These are phyloP conservation scores for Spermophilus dauricus DNA, from an alignment of 2,113 vertebrate species.

Conservation along the genomic window DNA sequence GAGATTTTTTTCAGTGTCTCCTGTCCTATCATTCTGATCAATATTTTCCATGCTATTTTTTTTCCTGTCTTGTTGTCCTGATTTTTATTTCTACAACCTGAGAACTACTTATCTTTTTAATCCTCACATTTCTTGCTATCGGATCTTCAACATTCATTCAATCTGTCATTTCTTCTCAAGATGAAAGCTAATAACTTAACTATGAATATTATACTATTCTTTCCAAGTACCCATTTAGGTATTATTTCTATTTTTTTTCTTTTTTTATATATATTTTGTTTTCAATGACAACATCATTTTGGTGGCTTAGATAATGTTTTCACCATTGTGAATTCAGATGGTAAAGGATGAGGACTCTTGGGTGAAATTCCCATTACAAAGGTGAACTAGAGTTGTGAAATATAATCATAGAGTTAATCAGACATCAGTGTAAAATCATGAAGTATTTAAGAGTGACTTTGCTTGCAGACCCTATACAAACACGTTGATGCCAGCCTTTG, in stretches of 20 bases:
- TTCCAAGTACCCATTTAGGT: neutral
- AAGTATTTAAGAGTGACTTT: neutral
- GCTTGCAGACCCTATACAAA: neutral
- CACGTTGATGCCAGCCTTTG: neutral
- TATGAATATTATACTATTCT: neutral
- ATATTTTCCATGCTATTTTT: neutral
- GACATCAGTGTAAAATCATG: neutral
- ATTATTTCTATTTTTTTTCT: neutral
- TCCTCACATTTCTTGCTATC: neutral
- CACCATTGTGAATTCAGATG: neutral
- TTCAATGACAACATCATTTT: neutral
- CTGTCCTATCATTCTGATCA: neutral
- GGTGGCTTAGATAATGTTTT: neutral
- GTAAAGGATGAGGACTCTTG: neutral
- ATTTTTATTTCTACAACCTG: neutral
- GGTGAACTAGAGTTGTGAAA: neutral
- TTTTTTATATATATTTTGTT: neutral
- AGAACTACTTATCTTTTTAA: neutral
- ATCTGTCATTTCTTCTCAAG: neutral
- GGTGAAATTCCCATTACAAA: neutral
- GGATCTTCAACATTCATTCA: neutral
- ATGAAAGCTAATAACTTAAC: neutral
- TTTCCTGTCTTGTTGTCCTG: neutral
- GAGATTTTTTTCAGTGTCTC: neutral
- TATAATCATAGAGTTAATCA: neutral